phyloP scores from a whole-genome alignment of 2,888 invertebrate genomes.

The Papilio elwesi region DNA sequence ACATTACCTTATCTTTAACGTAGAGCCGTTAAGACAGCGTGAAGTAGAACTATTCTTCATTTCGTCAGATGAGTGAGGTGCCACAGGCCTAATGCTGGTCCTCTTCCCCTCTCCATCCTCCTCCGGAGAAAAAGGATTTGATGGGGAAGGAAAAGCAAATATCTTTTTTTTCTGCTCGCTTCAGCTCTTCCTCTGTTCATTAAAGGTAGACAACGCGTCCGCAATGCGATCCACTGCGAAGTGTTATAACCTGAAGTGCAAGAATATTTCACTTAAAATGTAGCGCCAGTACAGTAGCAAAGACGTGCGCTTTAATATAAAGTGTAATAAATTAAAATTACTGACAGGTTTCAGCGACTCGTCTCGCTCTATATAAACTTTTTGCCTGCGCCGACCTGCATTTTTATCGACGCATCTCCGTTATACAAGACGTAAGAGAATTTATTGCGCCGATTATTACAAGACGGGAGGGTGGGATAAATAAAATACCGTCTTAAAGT shows the following conservation, averaged over 20 bases:
- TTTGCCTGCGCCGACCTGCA: neutral
- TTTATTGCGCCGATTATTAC: constrained; percentile 13
- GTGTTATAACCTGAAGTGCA: neutral
- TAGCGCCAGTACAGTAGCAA: neutral
- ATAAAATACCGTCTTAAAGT: neutral
- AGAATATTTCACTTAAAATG: neutral
- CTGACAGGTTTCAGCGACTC: constrained; percentile 20
- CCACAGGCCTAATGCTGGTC: no score
- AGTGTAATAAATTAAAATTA: constrained; percentile 13
- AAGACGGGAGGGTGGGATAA: neutral
- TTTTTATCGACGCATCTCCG: constrained; percentile 12
- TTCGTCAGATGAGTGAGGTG: no score
- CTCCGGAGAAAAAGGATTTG: no score
- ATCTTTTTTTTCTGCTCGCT: no score
- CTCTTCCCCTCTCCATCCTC: no score
- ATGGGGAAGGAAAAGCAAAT: no score
- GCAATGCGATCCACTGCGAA: no score
- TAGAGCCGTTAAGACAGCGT: no score
- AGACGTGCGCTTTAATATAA: constrained; percentile 9
- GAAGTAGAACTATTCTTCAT: no score
- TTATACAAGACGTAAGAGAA: constrained; percentile 6
- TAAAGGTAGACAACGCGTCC: no score
- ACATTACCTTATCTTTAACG: no score
- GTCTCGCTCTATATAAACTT: constrained; percentile 11
- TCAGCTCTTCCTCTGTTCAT: no score